Conservation (phyloP, 2,113 vertebrate genomes). For the Phyllostomus hastatus region DNA sequence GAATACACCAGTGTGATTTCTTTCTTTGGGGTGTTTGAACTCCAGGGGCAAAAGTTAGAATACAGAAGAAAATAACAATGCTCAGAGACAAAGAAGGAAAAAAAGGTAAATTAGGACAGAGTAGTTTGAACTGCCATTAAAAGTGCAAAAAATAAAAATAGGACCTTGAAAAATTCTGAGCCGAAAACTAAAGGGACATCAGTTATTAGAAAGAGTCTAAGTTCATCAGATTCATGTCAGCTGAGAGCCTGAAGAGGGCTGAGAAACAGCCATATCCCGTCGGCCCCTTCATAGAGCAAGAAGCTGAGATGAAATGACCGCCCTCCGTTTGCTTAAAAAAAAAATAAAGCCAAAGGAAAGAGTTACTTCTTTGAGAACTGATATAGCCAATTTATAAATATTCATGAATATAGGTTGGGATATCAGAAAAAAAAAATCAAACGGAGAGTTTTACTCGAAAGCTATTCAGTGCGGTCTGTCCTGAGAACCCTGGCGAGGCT, state of each 20-base stretch:
- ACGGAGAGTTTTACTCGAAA: background rate
- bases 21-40: background rate
- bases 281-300: background rate
- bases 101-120: background rate
- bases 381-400: background rate
- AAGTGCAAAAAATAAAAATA: background rate
- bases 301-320: background rate
- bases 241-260: background rate
- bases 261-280: background rate
- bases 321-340: background rate
- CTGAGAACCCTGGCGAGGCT: background rate
- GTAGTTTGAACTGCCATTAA: background rate
- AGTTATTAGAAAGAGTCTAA: background rate
- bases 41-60: background rate
- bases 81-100: background rate
- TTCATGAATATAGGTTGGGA: background rate
- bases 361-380: background rate
- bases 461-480: accelerated
- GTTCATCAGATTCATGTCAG: background rate
- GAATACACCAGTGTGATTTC: background rate
- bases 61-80: background rate
- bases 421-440: background rate
- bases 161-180: background rate
- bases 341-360: background rate
- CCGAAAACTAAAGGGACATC: background rate